Base-by-base conservation (phyloP, 2,797 vertebrate species). In the Enteromius radiatus region DNA sequence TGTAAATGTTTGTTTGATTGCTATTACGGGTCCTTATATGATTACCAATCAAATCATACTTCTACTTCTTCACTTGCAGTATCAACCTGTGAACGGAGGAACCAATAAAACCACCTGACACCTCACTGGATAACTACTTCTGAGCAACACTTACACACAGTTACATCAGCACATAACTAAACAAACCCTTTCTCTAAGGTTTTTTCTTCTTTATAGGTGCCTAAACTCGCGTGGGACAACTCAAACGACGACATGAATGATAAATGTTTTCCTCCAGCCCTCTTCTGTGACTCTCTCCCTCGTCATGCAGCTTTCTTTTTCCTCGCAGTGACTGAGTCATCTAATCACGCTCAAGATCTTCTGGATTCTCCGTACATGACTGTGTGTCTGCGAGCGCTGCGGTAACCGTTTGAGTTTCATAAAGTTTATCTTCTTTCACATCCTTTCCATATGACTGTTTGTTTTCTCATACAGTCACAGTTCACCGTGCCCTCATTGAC, bases 251-350 rank as follows among this genome's bases (percentile, higher is more conserved):
- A 65, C 19, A 65, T 65, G 36, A 78, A 65, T 78, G 21, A 49
- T 49, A 14, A 54, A 28, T 38, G 47, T 77, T 54, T 49, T 67
- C 41, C 65, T 76, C 49, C 2, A 28, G 49, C 21, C 56, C 56
- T 21, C 71, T 71, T 68, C 26, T 17, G 14, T 49, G 41, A 78
- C 45, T 78, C 63, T 78, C 33, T 79, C 33, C 52, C 12, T 68
- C 47, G 1, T 28, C 64, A 28, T 41, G 33, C n/a, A 69, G 47
- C 38, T 47, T 64, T 31, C 26, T 17, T 63, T 92, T 92, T 90
- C 88, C 26, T 80, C 52, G 41, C 79, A 78, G 86, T 83, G 31
- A 64, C 89, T 92, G 90, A 92, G 89, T 93, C 93, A 93, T 85
- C 83, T 67, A 79, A 67, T 84, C 14, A 76, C 83, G 87, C 87